Evolutionary conservation across 2,113 vertebrate species (phyloP), one percentile per base, ranked within the genome.

Genomic region (Lampris megalopsis): DNA sequence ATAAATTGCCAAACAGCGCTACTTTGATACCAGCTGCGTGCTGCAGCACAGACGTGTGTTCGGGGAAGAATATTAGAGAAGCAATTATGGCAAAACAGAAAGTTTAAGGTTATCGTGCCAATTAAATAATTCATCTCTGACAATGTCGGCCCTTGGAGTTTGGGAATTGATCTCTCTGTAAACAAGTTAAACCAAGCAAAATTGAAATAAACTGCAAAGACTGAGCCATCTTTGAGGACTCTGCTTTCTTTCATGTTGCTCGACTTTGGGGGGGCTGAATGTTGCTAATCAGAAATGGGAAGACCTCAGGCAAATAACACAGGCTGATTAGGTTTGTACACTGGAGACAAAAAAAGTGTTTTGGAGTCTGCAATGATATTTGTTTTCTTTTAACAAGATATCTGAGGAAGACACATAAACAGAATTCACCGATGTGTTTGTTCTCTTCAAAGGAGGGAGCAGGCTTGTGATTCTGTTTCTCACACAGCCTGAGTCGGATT

Each of bases 381-480:
- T 91, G 89, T 89, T 93, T 92, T 87, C 75, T 90, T 72, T 80
- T 63, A 73, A 49, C 79, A 75, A 62, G 83, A 85, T 86, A 89
- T 92, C 89, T 91, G 87, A 92, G 91, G 86, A 92, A 90, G 81
- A 88, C 78, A 89, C 90, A 86, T 90, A 91, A 90, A 92, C 83
- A 79, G 87, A 92, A 86, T 91, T 91, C 88, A 91, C 89, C 71
- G 66, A 90, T 75, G 79, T 80, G 86, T 92, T 92, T 91, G 89
- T 92, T 92, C 84, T 92, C 87, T 91, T 92, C 93, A 93, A 93
- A 93, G 90, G 79, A 0, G 0, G 62, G 67, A 79, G 75, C 67
- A 74, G 52, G 81, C 78, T 87, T 85, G 75, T 52, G 84, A 62
- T 83, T 84, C 62, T 73, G 64, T 74, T 45, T 56, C 52, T 50